phyloP scores from a whole-genome alignment of 2,113 vertebrate genomes.

The Leucopternis melanops region DNA sequence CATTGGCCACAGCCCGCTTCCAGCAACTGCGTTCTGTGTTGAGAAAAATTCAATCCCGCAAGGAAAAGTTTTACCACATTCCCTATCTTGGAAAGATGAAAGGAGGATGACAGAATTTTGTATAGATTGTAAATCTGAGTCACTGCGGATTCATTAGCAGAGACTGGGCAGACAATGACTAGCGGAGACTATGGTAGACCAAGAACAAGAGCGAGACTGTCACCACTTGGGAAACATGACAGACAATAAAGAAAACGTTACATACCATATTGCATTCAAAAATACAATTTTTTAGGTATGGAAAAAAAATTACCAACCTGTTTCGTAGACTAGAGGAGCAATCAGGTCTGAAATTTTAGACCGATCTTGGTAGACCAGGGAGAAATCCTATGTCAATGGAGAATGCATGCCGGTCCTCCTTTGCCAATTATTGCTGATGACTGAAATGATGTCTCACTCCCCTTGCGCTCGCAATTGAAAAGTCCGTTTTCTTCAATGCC shows the following conservation, averaged over 20 bases:
- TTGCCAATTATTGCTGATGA: conserved; percentile 54
- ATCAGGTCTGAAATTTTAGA: conserved; percentile 51
- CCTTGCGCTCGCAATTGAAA: conserved; percentile 53
- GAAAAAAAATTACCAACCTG: conserved; percentile 71
- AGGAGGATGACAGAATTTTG: not conserved
- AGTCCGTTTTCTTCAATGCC: conserved; percentile 33
- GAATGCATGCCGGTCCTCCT: conserved; percentile 56
- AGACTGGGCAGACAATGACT: not conserved
- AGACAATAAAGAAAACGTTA: not conserved
- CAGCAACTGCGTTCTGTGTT: accelerated
- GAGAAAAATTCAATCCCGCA: not conserved
- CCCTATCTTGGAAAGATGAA: not conserved
- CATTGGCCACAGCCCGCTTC: not conserved
- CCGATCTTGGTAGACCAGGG: conserved; percentile 22
- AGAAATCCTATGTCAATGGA: conserved; percentile 58
- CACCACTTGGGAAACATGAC: not conserved
- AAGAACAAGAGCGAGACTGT: not conserved
- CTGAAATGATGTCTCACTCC: conserved; percentile 58
- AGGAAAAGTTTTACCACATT: not conserved
- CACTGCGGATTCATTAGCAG: not conserved
- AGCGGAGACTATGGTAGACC: not conserved
- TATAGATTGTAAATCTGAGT: not conserved
- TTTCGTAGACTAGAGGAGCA: conserved; percentile 26
- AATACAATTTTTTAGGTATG: not conserved
- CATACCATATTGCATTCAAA: not conserved